A percentile compares a stretch with the other conserved stretches of the same genome.
phyloP scores from a whole-genome alignment of 2,113 vertebrate genomes.

The Ovis canadensis region DNA sequence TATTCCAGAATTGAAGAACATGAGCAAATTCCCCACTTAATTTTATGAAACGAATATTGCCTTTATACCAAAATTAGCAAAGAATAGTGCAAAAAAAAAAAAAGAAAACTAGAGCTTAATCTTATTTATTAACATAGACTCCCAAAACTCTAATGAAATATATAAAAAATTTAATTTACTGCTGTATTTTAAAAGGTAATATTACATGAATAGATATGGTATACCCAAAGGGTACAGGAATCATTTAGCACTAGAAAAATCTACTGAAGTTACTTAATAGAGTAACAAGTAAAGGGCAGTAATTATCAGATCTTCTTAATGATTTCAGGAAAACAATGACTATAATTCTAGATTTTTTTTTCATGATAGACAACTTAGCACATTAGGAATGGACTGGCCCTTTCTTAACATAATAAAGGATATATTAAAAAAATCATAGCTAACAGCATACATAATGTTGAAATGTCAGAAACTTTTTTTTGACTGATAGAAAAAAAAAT shows the following conservation, averaged over 20 bases:
- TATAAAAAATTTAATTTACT: not conserved
- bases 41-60: not conserved
- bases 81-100: not conserved
- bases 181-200: constrained; percentile 1
- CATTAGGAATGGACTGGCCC: not conserved
- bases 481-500: not conserved
- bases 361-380: not conserved
- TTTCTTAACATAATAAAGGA: not conserved
- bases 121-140: constrained; percentile 1
- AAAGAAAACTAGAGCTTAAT: not conserved
- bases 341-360: not conserved
- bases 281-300: not conserved
- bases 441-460: not conserved
- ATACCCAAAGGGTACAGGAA: not conserved
- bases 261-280: not conserved
- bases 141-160: not conserved
- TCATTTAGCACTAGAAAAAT: constrained; percentile 6
- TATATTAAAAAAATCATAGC: not conserved
- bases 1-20: not conserved
- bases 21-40: not conserved
- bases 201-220: not conserved
- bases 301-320: not conserved
- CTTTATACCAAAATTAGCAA: not conserved
- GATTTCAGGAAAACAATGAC: constrained; percentile 34
- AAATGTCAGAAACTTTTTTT: not conserved